phyloP scores from a whole-genome alignment of 2,113 vertebrate species.

The Scophthalmus maximus region DNA sequence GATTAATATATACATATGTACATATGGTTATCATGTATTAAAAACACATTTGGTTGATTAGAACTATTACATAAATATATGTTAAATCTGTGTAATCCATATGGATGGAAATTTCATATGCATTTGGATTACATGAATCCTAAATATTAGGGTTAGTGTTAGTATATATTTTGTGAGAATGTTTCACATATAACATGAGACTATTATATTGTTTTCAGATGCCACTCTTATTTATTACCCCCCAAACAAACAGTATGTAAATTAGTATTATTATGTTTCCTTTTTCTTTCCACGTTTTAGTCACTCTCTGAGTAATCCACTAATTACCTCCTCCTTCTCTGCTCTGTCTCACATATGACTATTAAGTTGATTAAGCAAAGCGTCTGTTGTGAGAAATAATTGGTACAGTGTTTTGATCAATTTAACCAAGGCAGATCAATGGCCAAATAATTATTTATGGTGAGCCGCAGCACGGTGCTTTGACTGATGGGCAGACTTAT shows the following conservation, averaged over 20 bases:
- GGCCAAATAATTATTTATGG: neutral
- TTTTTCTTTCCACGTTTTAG: slow-evolving; percentile 14
- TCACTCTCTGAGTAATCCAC: slow-evolving; percentile 31
- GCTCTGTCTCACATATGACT: slow-evolving; percentile 5
- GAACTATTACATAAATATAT: too few species aligned
- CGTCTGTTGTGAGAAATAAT: slow-evolving; percentile 33
- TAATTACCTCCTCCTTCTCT: slow-evolving; percentile 32
- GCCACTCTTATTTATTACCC: slow-evolving; percentile 11
- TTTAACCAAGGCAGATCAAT: slow-evolving; percentile 38
- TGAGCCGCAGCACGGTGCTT: slow-evolving; percentile 29
- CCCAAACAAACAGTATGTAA: neutral
- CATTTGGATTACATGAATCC: too few species aligned
- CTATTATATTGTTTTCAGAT: slow-evolving; percentile 1
- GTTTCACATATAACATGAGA: too few species aligned
- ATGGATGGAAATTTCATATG: too few species aligned
- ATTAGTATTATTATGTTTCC: too few species aligned
- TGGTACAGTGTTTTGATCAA: slow-evolving; percentile 27
- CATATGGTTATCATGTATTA: too few species aligned
- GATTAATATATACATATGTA: too few species aligned
- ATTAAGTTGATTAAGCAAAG: slow-evolving; percentile 45
- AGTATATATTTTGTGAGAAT: too few species aligned
- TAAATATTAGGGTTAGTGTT: too few species aligned
- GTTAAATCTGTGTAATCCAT: too few species aligned
- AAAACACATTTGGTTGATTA: too few species aligned
- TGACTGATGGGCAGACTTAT: slow-evolving; percentile 48